Conservation (phyloP, 53 echinoderm and acorn worm species). For the Luidia sarsii region DNA sequence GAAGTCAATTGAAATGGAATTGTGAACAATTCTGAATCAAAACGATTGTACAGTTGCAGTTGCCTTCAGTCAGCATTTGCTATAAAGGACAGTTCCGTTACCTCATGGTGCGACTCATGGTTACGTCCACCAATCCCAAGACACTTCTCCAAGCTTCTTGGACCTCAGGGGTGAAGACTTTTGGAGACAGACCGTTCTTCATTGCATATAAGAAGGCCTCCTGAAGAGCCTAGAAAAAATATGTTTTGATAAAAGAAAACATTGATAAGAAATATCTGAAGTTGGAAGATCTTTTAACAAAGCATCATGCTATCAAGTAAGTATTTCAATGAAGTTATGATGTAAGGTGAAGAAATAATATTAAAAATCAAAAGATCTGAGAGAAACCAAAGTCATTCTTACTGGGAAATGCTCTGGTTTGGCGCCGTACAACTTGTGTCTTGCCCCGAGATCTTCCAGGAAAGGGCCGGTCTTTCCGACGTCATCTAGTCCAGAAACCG, state of each 20-base stretch:
- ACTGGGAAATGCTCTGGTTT: conserved; percentile 59
- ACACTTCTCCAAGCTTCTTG: conserved; percentile 55
- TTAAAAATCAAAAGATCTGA: too few species aligned
- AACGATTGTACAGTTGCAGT: too few species aligned
- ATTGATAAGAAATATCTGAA: background rate
- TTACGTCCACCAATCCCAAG: conserved; percentile 33
- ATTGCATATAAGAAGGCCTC: conserved; percentile 57
- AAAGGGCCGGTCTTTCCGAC: conserved; percentile 40
- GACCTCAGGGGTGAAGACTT: conserved; percentile 50
- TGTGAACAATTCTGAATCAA: too few species aligned
- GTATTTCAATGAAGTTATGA: too few species aligned
- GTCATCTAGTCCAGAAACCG: conserved; percentile 60
- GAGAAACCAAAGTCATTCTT: too few species aligned
- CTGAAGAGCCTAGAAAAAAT: conserved; percentile 42
- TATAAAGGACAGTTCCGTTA: background rate
- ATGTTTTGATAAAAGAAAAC: too few species aligned
- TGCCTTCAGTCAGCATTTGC: too few species aligned
- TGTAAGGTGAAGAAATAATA: too few species aligned
- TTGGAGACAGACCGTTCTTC: conserved; percentile 39
- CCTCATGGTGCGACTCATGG: conserved; percentile 31
- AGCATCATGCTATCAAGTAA: too few species aligned
- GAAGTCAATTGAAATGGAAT: too few species aligned
- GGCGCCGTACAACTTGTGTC: conserved; percentile 62
- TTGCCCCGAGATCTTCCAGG: conserved; percentile 53
- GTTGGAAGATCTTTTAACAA: too few species aligned